phyloP scores from a whole-genome alignment of 1,140 invertebrate genomes.

The Penaeus japonicus region DNA sequence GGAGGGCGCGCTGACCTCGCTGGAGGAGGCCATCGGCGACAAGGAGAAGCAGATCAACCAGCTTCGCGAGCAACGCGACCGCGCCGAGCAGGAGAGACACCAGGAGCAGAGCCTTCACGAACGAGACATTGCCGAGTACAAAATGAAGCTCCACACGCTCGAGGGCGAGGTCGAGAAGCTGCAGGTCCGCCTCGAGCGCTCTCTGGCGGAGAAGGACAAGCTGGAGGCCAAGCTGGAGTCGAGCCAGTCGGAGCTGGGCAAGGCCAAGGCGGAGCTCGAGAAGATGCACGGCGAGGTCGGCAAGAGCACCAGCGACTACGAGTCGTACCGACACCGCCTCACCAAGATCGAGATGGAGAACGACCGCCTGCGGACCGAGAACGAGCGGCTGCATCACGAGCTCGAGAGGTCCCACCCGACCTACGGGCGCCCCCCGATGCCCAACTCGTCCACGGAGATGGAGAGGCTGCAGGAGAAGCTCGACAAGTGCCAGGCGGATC shows the following conservation, averaged over 20 bases:
- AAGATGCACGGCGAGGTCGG: conserved; percentile 89
- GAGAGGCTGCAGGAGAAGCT: conserved; percentile 86
- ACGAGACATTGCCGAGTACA: conserved; percentile 92
- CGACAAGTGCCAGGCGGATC: conserved; percentile 82
- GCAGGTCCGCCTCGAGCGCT: conserved; percentile 83
- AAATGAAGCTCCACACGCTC: conserved; percentile 78
- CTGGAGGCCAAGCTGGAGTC: conserved; percentile 89
- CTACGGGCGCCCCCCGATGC: conserved; percentile 17
- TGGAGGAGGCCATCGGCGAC: conserved; percentile 95
- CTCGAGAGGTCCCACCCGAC: conserved; percentile 77
- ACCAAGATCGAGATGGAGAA: conserved; percentile 88
- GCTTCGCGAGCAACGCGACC: conserved; percentile 88
- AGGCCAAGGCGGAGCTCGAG: conserved; percentile 91
- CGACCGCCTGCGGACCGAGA: conserved; percentile 71
- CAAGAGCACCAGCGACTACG: conserved; percentile 86
- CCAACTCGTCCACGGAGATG: conserved; percentile 68
- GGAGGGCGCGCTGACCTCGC: conserved; percentile 87
- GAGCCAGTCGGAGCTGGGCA: conserved; percentile 90
- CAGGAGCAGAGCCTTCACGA: conserved; percentile 95
- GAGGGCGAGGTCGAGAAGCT: conserved; percentile 80
- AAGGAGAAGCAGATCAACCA: conserved; percentile 97
- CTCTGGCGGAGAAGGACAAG: conserved; percentile 86
- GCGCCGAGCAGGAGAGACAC: conserved; percentile 93
- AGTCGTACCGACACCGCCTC: conserved; percentile 84
- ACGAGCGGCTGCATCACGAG: conserved; percentile 76